Conservation (phyloP, 2,888 invertebrate genomes). For the Dynastes tityus region DNA sequence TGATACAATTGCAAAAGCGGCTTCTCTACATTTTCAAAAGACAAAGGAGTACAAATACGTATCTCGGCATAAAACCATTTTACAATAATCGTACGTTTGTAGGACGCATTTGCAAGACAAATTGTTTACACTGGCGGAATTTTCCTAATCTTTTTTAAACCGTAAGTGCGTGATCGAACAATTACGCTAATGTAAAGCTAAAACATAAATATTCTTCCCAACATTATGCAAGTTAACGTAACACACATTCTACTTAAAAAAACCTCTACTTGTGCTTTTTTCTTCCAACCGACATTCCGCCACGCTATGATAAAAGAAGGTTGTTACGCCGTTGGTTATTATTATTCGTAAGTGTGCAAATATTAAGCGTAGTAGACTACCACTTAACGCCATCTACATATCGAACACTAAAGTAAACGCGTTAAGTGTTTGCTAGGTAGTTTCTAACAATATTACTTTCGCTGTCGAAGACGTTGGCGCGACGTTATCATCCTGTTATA, state of each 20-base stretch:
- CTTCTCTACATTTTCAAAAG: too few relatives aligned
- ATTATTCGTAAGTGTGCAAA: constrained; percentile 18
- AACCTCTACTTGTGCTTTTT: background rate
- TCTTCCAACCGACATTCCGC: constrained; percentile 17
- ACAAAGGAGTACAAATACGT: too few relatives aligned
- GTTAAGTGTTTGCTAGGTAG: constrained; percentile 8
- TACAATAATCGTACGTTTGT: background rate
- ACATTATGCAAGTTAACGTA: constrained; percentile 12
- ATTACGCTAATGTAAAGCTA: background rate
- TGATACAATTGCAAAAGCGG: too few relatives aligned
- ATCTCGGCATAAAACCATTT: background rate
- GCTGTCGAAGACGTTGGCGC: background rate
- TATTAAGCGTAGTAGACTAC: constrained; percentile 21
- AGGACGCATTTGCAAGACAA: background rate
- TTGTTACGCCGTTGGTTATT: background rate
- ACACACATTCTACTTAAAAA: constrained; percentile 12
- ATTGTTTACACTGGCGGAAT: background rate
- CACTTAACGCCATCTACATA: constrained; percentile 35
- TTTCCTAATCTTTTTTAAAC: background rate
- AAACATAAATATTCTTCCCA: constrained; percentile 19
- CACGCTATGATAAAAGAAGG: constrained; percentile 8
- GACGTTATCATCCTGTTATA: background rate
- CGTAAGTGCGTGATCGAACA: constrained; percentile 12
- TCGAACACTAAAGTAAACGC: constrained; percentile 16
- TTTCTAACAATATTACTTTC: constrained; percentile 30